These are phyloP conservation scores for Cyprinodon diabolis DNA, from an alignment of 2,797 vertebrate species.

Conservation along the genomic window DNA sequence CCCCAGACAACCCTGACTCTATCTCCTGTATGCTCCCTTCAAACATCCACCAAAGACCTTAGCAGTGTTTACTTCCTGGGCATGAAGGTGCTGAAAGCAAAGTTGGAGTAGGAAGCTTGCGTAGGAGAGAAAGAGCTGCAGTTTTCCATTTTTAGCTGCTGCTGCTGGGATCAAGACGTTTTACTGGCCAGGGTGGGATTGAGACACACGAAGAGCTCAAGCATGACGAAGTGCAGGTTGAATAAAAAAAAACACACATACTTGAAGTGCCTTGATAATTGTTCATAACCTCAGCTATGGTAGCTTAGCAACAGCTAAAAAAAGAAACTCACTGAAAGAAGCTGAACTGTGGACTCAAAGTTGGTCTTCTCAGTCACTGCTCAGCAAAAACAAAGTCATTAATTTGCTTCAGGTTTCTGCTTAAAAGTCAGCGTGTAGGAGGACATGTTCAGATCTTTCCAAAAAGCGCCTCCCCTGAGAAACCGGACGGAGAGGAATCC, in stretches of 20 bases:
- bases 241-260: slow-evolving; percentile 43
- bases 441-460: slow-evolving; percentile 19
- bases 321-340: slow-evolving; percentile 15
- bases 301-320: slow-evolving; percentile 48
- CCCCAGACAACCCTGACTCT: slow-evolving; percentile 3
- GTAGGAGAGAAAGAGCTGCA: slow-evolving; percentile 69
- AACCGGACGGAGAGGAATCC: slow-evolving; percentile 45
- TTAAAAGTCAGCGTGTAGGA: not conserved
- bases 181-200: slow-evolving; percentile 45
- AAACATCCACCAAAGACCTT: slow-evolving; percentile 36
- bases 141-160: slow-evolving; percentile 76
- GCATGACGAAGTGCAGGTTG: slow-evolving; percentile 58
- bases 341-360: slow-evolving; percentile 22
- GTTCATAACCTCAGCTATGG: slow-evolving; percentile 54
- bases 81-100: slow-evolving; percentile 65
- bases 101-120: slow-evolving; percentile 74
- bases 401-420: slow-evolving; percentile 21
- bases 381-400: not conserved
- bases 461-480: slow-evolving; percentile 19
- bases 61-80: slow-evolving; percentile 67
- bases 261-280: slow-evolving; percentile 54
- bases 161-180: slow-evolving; percentile 62
- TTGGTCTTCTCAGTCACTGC: slow-evolving; percentile 16
- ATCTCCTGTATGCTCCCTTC: slow-evolving; percentile 7
- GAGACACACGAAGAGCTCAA: slow-evolving; percentile 19